Evolutionary conservation across 2,113 vertebrate species (phyloP), one percentile per base, ranked within the genome.

Genomic region (Spea multiplicata): DNA sequence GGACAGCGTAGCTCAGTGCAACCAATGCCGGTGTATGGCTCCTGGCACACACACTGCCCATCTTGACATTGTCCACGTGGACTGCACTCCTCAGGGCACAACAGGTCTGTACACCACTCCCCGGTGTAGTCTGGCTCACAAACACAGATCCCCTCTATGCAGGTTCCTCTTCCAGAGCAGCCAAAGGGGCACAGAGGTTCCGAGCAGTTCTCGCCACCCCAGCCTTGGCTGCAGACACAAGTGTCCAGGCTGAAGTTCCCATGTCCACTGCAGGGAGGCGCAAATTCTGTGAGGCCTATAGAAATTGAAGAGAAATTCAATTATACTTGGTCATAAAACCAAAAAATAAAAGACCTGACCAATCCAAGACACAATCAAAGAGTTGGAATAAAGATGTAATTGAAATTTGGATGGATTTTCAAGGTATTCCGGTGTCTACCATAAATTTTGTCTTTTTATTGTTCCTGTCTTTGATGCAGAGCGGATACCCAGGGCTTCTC

Each of bases 201-300:
- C 0, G 96, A 96, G 89, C 97, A 99, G 90, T 98, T 98, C 89
- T 93, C 96, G 71, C 97, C 97, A 0, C 87, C 90, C 97, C 97
- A 99, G 44, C 96, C 95, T 83, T 97, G 94, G 9, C 93, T 91
- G 80, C 97, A 99, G 85, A 97, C 83, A 47, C 97, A 99, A 0
- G 94, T 85, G 66, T 98, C 96, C 82, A 97, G 85, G 87, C 93
- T 99, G 84, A 98, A 98, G 88, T 95, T 97, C 77, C 97, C 97
- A 0, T 98, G 97, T 64, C 95, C 94, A 0, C 94, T 93, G 92
- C 97, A 99, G 83, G 94, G 93, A 0, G 94, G 94, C 72, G 89
- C 86, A 70, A 92, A 96, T 86, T 99, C 96, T 86, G 97, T 83
- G 74, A 90, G 96, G 81, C 96, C 97, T 99, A 89, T 76, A 84